Evolutionary conservation across 1,140 invertebrate genomes (phyloP).

Genomic region (Aphelenchoides besseyi): DNA sequence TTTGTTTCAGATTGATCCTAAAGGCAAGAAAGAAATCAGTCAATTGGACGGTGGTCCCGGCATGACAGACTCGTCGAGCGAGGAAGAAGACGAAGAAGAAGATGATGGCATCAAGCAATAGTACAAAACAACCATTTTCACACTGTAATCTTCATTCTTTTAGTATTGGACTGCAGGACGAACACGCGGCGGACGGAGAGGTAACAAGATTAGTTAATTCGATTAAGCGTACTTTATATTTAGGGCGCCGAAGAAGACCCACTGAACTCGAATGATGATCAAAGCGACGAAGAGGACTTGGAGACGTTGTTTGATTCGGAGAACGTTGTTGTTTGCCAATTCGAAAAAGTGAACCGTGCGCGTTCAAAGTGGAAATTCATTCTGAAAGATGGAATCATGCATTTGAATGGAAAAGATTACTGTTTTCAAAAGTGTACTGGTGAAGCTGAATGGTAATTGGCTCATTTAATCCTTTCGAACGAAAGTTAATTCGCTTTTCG

Average conservation of each 20-base stretch:
- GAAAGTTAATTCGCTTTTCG: no score
- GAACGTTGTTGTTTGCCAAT: constrained; percentile 98
- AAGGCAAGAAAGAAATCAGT: neutral
- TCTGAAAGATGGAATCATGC: constrained; percentile 99
- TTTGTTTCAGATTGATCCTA: no score
- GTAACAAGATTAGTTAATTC: constrained; percentile 14
- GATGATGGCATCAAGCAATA: neutral
- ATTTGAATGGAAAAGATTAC: constrained; percentile 92
- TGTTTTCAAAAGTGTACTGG: constrained; percentile 97
- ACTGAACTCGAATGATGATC: constrained; percentile 84
- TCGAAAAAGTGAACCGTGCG: constrained; percentile 94
- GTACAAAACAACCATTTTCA: no score
- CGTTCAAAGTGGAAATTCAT: constrained; percentile 99
- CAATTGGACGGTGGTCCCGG: constrained; percentile 30
- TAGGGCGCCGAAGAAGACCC: constrained; percentile 71
- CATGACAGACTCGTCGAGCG: neutral
- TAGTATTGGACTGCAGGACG: constrained; percentile 14
- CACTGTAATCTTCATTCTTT: neutral
- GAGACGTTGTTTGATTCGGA: constrained; percentile 92
- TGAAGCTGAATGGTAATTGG: constrained; percentile 81
- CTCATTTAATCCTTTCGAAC: neutral
- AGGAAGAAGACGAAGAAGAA: constrained; percentile 6
- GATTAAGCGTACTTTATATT: neutral
- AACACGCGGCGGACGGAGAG: constrained; percentile 17
- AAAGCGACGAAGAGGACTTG: constrained; percentile 93